These are phyloP conservation scores for Pseudorectes ferrugineus DNA, from an alignment of 2,113 vertebrate species.

Conservation along the genomic window DNA sequence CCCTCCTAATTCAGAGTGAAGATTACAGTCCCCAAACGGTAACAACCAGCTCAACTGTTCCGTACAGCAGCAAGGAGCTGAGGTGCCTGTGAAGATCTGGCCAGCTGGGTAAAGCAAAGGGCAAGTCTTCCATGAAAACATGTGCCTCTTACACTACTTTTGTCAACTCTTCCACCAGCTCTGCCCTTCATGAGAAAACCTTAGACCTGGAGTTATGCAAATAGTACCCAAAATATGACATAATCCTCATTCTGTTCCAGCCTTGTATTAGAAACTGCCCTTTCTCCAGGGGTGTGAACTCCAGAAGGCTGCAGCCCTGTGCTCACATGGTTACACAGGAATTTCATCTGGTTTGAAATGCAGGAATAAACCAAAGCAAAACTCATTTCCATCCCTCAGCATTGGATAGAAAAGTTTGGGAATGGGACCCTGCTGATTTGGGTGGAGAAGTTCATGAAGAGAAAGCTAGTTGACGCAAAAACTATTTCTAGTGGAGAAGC, in stretches of 20 bases:
- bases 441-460: neutral
- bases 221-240: neutral
- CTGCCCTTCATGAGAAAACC: neutral
- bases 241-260: neutral
- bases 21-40: neutral
- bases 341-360: neutral
- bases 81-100: neutral
- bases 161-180: neutral
- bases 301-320: neutral
- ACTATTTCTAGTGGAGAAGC: neutral
- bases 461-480: neutral
- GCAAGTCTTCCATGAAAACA: neutral
- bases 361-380: neutral
- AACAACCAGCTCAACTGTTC: neutral
- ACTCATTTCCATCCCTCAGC: neutral
- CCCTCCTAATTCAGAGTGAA: neutral
- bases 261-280: neutral
- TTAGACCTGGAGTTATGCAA: neutral
- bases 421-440: neutral
- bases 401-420: neutral
- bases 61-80: neutral
- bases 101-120: neutral
- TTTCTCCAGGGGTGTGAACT: neutral
- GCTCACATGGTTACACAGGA: neutral
- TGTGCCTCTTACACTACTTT: neutral